Base-by-base conservation (phyloP, 1,140 invertebrate species). In the Amphibalanus amphitrite region DNA sequence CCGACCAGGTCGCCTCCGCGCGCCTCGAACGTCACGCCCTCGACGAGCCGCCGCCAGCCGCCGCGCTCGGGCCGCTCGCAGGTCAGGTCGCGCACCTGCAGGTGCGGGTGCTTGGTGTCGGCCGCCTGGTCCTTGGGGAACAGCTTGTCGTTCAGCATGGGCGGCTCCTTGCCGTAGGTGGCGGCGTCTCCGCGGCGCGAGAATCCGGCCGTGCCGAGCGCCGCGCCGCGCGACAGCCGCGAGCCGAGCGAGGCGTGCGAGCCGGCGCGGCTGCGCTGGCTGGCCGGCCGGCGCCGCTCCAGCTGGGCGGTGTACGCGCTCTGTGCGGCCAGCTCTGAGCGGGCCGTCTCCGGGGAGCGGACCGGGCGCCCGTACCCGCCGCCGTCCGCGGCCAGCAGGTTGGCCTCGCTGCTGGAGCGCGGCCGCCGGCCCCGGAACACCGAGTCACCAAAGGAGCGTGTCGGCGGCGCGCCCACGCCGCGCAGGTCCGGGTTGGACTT, bases 1-100 rank as follows among this genome's bases (percentile, higher is more conserved):
- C 91, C 92, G 71, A 97, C 80, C 23, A 96, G 85, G 82, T 97
- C 94, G 10, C 92, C 92, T 0, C 91, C 93, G 72, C 88, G 87
- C 10, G 90, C 90, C 80, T 97, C 90, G 73, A 93, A 84, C 1
- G 87, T 87, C 15, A 93, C 83, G 23, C 87, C 86, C 69, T 89
- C 86, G 59, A 92, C 77, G 3, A 88, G 76, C 20, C 83, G 79
- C 0, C 78, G 80, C 28, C 73, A 79, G 71, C 71, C 82, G 75
- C 75, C 77, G 77, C 78, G 75, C 81, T 29, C 83, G 78, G 76
- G 86, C 82, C 77, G 72, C 73, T 82, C 81, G 74, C 79, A 81
- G 38, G 74, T 75, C 15, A 83, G 74, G 17, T 84, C 84, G 40
- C 88, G 82, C 29, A 89, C 82, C 76, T 89, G 86, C 25, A 88